Evolutionary conservation across 1,140 invertebrate species (phyloP), one percentile per base, ranked within the genome.

Genomic region (Ylistrum balloti): DNA sequence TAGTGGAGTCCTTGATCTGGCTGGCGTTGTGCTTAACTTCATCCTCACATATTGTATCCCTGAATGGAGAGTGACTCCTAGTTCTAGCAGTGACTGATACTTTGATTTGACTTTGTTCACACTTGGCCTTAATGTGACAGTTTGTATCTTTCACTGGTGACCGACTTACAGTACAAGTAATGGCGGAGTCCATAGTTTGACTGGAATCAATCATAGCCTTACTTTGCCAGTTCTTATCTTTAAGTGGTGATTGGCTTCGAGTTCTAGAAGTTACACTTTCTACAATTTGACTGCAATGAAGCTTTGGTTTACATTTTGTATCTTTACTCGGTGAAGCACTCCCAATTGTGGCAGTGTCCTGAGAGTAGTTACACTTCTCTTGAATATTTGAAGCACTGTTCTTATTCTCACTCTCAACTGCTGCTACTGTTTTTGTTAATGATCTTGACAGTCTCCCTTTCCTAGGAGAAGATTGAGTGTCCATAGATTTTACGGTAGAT

Each of bases 71-170:
- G 13, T 28, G 5, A 74, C 22, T 74, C 22, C 20, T 74, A 28
- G 56, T 74, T 74, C 9, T 74, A 1, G 56, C 28, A 28, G 5
- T 13, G 5, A 13, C 13, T 5, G 35, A 38, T 5, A 7, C 35
- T 13, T 7, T 7, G n/a, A n/a, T n/a, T 74, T 74, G 56, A 74
- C n/a, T 74, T 1, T n/a, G 56, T 0, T 74, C 9, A 74, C 3
- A n/a, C 1, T 74, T 11, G 17, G 1, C n/a, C 22, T n/a, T 74
- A 5, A 2, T 28, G 0, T 9, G 56, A 28, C 56, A 28, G 0
- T 74, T 74, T 74, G 56, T 28, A 74, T 74, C 56, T 28, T n/a
- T 74, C n/a, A 74, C 56, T 11, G 56, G 56, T 28, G 56, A 74
- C 2, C 28, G 22, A 28, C 22, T 74, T 11, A 0, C 28, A 28